Evolutionary conservation across 2,113 vertebrate genomes (phyloP).

Genomic region (Bubo bubo): DNA sequence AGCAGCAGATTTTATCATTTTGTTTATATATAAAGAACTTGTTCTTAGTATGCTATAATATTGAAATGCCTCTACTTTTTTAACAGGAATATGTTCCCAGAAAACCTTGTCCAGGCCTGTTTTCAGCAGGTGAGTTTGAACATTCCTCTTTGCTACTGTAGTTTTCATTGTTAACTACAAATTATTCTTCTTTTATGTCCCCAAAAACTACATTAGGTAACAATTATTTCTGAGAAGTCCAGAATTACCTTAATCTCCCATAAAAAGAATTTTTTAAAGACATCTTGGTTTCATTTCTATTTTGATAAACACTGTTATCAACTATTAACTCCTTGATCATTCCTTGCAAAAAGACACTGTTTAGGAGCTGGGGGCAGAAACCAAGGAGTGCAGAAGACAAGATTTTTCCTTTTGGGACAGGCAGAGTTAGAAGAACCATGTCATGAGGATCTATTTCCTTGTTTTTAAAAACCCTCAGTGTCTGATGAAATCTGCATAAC

Average conservation of each 20-base stretch:
- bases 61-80: slow-evolving; percentile 26
- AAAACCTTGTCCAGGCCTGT: slow-evolving; percentile 96
- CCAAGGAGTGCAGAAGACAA: background rate
- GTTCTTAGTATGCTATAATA: background rate
- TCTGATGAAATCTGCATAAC: background rate
- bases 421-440: background rate
- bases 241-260: background rate
- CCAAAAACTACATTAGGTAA: background rate
- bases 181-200: background rate
- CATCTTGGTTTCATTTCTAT: background rate
- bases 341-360: background rate
- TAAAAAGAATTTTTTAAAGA: background rate
- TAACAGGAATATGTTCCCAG: slow-evolving; percentile 97
- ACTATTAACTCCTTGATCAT: background rate
- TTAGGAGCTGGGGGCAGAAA: background rate
- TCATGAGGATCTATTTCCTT: background rate
- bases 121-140: slow-evolving; percentile 90
- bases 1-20: background rate
- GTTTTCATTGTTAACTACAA: background rate
- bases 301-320: background rate
- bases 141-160: background rate
- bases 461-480: background rate
- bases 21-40: background rate
- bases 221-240: background rate
- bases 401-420: background rate